These are phyloP conservation scores for Anolis carolinensis DNA, from an alignment of 2,113 vertebrate genomes.

Conservation along the genomic window DNA sequence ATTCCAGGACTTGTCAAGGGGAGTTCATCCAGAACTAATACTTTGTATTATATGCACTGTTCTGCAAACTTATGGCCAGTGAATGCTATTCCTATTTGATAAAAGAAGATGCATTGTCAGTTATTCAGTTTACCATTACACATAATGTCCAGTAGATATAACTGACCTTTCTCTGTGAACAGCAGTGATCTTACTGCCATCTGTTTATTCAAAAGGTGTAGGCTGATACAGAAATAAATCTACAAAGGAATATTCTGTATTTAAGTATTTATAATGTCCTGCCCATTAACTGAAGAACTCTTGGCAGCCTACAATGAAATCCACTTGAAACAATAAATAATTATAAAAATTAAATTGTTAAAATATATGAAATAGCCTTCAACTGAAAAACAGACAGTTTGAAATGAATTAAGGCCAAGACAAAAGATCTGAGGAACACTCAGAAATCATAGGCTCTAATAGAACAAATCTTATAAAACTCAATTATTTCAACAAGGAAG, in stretches of 20 bases:
- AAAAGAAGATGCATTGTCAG: neutral
- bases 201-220: neutral
- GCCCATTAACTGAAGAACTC: too few relatives aligned
- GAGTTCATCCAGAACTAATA: neutral
- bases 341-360: too few relatives aligned
- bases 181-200: neutral
- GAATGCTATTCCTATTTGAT: neutral
- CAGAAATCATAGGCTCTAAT: neutral
- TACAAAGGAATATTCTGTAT: neutral
- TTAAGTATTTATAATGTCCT: too few relatives aligned
- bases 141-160: neutral
- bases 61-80: neutral
- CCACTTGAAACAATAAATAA: too few relatives aligned
- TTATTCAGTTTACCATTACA: neutral
- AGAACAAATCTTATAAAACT: neutral
- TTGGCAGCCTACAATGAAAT: too few relatives aligned
- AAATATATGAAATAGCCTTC: too few relatives aligned
- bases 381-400: too few relatives aligned
- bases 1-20: neutral
- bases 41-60: neutral
- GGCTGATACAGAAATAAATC: too few relatives aligned
- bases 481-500: neutral
- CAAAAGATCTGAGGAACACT: neutral
- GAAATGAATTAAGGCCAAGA: neutral
- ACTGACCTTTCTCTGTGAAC: neutral